Percentiles rank a stretch among this genome's conserved stretches.
Conservation (phyloP, 1,140 invertebrate genomes). For the Wasmannia auropunctata region DNA sequence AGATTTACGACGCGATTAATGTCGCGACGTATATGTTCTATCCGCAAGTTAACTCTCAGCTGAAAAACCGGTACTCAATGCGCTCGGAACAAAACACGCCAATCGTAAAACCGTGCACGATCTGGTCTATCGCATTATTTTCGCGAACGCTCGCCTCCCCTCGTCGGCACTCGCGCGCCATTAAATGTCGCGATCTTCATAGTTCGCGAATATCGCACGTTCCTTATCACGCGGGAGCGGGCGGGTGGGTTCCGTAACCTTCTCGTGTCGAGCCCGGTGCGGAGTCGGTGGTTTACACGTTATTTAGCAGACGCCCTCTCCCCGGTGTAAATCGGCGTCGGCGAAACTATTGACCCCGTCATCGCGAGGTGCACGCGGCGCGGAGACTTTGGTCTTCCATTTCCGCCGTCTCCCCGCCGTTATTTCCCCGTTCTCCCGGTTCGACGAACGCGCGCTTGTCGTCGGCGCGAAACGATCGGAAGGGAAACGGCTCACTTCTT, state of each 20-base stretch:
- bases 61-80: neutral
- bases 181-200: conserved; percentile 66
- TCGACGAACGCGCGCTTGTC: neutral
- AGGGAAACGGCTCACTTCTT: conserved; percentile 26
- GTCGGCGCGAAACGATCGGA: neutral
- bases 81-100: neutral
- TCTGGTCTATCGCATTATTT: conserved; percentile 28
- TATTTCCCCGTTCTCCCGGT: neutral
- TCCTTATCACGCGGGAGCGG: conserved; percentile 63
- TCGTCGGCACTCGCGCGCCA: conserved; percentile 56
- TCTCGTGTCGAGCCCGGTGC: conserved; percentile 67
- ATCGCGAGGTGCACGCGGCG: neutral
- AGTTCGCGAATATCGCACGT: conserved; percentile 56
- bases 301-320: conserved; percentile 71
- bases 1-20: neutral
- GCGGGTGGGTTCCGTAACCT: conserved; percentile 64
- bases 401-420: neutral
- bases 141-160: neutral
- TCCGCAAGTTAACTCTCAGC: neutral
- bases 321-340: conserved; percentile 29
- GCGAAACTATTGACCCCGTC: conserved; percentile 67
- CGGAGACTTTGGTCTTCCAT: conserved; percentile 45
- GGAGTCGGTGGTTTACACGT: conserved; percentile 73
- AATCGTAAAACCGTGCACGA: neutral
- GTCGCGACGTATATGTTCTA: too few species aligned